Conservation (phyloP, 2,113 vertebrate genomes). For the Rhea pennata region DNA sequence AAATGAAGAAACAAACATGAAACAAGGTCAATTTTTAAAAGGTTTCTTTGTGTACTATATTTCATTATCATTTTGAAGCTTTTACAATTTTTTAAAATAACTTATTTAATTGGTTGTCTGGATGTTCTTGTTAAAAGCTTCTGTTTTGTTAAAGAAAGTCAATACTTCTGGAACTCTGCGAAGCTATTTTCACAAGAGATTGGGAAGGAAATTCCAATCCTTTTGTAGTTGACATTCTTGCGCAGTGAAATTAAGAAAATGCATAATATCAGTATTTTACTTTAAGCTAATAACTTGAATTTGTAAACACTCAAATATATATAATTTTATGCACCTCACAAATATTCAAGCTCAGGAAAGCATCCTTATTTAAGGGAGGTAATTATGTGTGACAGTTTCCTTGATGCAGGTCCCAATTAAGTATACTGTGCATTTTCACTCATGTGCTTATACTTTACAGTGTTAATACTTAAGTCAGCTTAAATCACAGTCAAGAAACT, state of each 20-base stretch:
- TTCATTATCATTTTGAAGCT: neutral
- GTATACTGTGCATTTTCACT: neutral
- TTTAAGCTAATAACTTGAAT: neutral
- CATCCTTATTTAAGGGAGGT: neutral
- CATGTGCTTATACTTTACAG: neutral
- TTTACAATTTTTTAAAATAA: neutral
- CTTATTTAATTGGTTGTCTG: neutral
- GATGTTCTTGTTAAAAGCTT: neutral
- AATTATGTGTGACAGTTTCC: conserved; percentile 24
- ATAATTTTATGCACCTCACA: neutral
- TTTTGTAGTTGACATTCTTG: neutral
- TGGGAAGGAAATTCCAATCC: neutral
- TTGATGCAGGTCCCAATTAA: neutral
- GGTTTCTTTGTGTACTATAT: neutral
- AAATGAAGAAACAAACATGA: neutral
- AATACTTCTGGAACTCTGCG: neutral
- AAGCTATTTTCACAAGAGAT: neutral
- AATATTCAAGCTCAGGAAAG: neutral
- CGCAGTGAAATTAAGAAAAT: neutral
- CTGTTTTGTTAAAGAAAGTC: neutral
- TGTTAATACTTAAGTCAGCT: neutral
- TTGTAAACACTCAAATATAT: neutral
- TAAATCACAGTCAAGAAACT: neutral
- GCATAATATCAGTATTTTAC: neutral
- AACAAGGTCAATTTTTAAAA: neutral